These are phyloP conservation scores for Ypsolopha sequella DNA, from an alignment of 2,888 invertebrate genomes.

Conservation along the genomic window DNA sequence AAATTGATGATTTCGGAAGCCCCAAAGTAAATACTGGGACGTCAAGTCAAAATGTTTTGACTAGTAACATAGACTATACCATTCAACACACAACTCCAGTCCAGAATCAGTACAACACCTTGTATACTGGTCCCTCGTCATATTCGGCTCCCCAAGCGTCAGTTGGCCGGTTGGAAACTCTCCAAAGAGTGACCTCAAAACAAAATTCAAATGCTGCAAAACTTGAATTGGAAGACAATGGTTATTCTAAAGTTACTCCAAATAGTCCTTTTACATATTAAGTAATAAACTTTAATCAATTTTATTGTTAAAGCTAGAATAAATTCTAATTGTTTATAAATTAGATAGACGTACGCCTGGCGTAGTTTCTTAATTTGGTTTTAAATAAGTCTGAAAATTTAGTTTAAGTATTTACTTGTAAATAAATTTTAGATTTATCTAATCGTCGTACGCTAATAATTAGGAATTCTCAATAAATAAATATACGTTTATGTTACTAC, in stretches of 20 bases:
- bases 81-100: slow-evolving; percentile 30
- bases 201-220: slow-evolving; percentile 29
- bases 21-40: slow-evolving; percentile 20
- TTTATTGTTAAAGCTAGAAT: background rate
- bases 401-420: background rate
- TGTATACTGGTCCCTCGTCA: slow-evolving; percentile 56
- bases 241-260: slow-evolving; percentile 15
- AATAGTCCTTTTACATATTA: slow-evolving; percentile 14
- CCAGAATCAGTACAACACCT: slow-evolving; percentile 13
- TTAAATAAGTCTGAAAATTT: background rate
- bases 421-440: background rate
- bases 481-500: background rate
- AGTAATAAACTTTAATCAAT: background rate
- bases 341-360: background rate
- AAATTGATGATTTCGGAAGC: slow-evolving; percentile 40
- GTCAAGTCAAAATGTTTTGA: slow-evolving; percentile 13
- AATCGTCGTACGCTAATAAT: background rate
- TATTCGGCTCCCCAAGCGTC: slow-evolving; percentile 54
- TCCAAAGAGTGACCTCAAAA: slow-evolving; percentile 14
- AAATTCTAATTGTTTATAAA: background rate
- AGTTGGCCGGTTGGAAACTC: slow-evolving; percentile 37
- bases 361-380: no score
- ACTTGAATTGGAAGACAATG: slow-evolving; percentile 39
- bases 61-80: slow-evolving; percentile 33
- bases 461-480: background rate